Evolutionary conservation across 2,797 vertebrate genomes (phyloP).

Genomic region (Falco concolor): DNA sequence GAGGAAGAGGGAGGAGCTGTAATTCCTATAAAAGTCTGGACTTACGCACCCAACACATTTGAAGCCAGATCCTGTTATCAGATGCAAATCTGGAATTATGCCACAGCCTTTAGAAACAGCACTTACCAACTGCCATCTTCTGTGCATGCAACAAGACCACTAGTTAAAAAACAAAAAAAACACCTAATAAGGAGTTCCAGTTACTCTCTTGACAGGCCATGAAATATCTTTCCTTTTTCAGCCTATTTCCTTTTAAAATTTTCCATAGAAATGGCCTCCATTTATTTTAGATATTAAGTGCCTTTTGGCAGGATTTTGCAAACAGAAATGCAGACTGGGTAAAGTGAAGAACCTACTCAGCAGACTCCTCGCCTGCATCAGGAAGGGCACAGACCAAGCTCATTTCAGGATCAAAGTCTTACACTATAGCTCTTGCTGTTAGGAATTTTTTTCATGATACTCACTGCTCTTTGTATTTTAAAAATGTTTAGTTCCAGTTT

Average conservation of each 20-base stretch:
- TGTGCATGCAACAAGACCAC: neutral
- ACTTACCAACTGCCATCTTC: neutral
- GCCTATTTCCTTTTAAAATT: neutral
- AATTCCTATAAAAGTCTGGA: neutral
- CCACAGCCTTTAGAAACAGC: neutral
- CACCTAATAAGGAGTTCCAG: neutral
- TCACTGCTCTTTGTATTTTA: neutral
- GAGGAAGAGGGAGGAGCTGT: neutral
- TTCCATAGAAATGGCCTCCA: neutral
- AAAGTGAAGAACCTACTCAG: neutral
- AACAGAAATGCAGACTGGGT: neutral
- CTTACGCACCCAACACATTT: neutral
- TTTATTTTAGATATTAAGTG: neutral
- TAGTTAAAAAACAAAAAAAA: neutral
- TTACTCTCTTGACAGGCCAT: neutral
- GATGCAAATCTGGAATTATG: neutral
- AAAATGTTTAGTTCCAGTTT: slow-evolving; percentile 11
- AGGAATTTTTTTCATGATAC: neutral
- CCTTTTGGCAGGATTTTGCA: neutral
- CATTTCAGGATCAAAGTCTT: slow-evolving; percentile 41
- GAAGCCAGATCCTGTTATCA: neutral
- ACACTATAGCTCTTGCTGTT: neutral
- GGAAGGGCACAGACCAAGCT: neutral
- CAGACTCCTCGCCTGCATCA: neutral
- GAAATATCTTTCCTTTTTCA: neutral